Evolutionary conservation across 2,888 invertebrate genomes (phyloP).

Genomic region (Nycteola revayana): DNA sequence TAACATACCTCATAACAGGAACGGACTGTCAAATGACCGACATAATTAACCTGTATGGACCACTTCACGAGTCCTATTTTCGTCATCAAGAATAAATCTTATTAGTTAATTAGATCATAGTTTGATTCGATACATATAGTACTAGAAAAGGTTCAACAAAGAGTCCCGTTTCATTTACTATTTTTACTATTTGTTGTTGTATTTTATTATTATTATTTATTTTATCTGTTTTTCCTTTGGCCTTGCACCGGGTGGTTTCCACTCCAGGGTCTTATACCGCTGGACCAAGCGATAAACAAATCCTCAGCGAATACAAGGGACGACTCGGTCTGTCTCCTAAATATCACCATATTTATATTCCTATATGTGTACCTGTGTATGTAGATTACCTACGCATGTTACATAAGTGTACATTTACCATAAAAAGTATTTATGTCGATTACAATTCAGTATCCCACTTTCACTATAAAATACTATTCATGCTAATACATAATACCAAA

Average conservation of each 20-base stretch:
- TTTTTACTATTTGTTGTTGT: too few relatives aligned
- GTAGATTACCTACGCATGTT: slow-evolving; percentile 69
- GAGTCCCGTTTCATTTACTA: slow-evolving; percentile 53
- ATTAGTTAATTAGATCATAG: slow-evolving; percentile 67
- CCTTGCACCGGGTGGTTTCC: slow-evolving; percentile 65
- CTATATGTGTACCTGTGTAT: slow-evolving; percentile 63
- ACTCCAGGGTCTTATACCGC: slow-evolving; percentile 76
- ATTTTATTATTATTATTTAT: slow-evolving; percentile 57
- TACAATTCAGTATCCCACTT: too few relatives aligned
- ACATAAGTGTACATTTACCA: slow-evolving; percentile 4
- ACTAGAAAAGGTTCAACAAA: slow-evolving; percentile 56
- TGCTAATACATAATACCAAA: slow-evolving; percentile 19
- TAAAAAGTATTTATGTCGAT: too few relatives aligned
- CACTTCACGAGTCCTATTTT: too few relatives aligned
- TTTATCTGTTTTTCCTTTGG: slow-evolving; percentile 63
- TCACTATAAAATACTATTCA: slow-evolving; percentile 11
- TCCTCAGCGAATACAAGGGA: slow-evolving; percentile 74
- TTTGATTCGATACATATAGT: slow-evolving; percentile 50
- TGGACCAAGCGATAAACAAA: slow-evolving; percentile 80
- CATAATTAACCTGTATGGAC: too few relatives aligned
- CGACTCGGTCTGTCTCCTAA: slow-evolving; percentile 76
- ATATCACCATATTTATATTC: slow-evolving; percentile 55
- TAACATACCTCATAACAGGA: too few relatives aligned
- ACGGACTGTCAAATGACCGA: too few relatives aligned
- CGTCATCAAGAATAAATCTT: slow-evolving; percentile 71